These are phyloP conservation scores for Thrips palmi DNA, from an alignment of 1,140 invertebrate genomes.

Conservation along the genomic window DNA sequence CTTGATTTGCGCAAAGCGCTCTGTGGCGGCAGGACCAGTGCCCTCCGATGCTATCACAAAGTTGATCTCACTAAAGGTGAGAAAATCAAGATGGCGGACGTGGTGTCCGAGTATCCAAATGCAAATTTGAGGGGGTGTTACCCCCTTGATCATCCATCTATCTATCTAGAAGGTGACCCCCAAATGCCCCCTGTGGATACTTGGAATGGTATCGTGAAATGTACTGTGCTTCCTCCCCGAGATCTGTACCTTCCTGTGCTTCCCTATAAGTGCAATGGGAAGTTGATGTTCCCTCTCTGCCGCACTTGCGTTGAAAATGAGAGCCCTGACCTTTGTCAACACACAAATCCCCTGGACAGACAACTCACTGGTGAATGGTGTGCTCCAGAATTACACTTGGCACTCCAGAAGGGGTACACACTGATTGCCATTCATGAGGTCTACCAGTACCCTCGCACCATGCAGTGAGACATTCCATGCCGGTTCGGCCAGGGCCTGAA, in stretches of 20 bases:
- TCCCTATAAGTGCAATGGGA: slow-evolving; percentile 15
- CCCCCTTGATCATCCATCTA: slow-evolving; percentile 21
- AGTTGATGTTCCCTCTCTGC: slow-evolving; percentile 19
- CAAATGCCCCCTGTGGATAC: not conserved
- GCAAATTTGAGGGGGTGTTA: slow-evolving; percentile 19
- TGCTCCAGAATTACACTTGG: slow-evolving; percentile 20
- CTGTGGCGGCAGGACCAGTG: too few species aligned
- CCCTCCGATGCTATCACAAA: too few species aligned
- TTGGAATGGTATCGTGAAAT: slow-evolving; percentile 17
- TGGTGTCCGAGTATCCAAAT: slow-evolving; percentile 21
- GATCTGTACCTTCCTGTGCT: slow-evolving; percentile 20
- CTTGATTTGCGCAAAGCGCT: too few species aligned
- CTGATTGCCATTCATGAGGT: slow-evolving; percentile 18
- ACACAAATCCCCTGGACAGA: slow-evolving; percentile 18
- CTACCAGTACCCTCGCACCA: slow-evolving; percentile 12
- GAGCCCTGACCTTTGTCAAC: slow-evolving; percentile 12
- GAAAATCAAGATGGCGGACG: slow-evolving; percentile 22
- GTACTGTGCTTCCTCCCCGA: slow-evolving; percentile 17
- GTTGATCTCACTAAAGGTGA: too few species aligned
- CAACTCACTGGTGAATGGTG: slow-evolving; percentile 20
- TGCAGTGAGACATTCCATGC: slow-evolving; percentile 5
- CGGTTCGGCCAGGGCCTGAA: too few species aligned
- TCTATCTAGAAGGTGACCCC: slow-evolving; percentile 16
- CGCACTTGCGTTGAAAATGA: slow-evolving; percentile 14
- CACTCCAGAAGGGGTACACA: slow-evolving; percentile 19